Conservation (phyloP, 2,113 vertebrate species). For the Corvus moneduloides region DNA sequence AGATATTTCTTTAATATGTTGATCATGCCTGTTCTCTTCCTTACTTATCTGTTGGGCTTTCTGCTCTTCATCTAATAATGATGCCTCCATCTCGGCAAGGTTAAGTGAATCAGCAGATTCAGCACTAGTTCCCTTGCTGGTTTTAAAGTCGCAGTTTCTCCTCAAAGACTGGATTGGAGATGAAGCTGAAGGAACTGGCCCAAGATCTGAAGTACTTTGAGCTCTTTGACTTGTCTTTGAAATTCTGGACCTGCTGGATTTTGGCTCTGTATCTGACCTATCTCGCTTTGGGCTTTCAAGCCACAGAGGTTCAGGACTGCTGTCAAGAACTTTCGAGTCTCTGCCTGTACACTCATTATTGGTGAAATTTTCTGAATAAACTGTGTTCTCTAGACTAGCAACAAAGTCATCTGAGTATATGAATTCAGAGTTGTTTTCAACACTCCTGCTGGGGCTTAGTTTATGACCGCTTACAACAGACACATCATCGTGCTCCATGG, state of each 20-base stretch:
- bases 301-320: constrained; percentile 61
- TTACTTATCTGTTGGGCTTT: not conserved
- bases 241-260: constrained; percentile 30
- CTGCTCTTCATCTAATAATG: not conserved
- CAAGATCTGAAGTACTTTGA: constrained; percentile 50
- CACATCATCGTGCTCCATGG: not conserved
- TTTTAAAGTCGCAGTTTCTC: constrained; percentile 59
- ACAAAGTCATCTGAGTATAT: constrained; percentile 70
- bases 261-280: constrained; percentile 36
- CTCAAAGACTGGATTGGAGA: constrained; percentile 76
- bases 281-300: constrained; percentile 12
- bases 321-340: constrained; percentile 47
- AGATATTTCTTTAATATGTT: not conserved
- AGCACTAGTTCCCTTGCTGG: constrained; percentile 43
- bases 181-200: constrained; percentile 71
- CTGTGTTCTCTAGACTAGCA: constrained; percentile 56
- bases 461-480: not conserved
- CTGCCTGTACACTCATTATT: constrained; percentile 67
- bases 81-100: not conserved
- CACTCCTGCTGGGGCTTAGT: not conserved
- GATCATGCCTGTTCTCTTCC: not conserved
- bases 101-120: constrained; percentile 49
- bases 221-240: constrained; percentile 49
- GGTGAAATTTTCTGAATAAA: constrained; percentile 82
- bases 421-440: constrained; percentile 56